Evolutionary conservation across 2,113 vertebrate species (phyloP).

Genomic region (Mionectes macconnelli): DNA sequence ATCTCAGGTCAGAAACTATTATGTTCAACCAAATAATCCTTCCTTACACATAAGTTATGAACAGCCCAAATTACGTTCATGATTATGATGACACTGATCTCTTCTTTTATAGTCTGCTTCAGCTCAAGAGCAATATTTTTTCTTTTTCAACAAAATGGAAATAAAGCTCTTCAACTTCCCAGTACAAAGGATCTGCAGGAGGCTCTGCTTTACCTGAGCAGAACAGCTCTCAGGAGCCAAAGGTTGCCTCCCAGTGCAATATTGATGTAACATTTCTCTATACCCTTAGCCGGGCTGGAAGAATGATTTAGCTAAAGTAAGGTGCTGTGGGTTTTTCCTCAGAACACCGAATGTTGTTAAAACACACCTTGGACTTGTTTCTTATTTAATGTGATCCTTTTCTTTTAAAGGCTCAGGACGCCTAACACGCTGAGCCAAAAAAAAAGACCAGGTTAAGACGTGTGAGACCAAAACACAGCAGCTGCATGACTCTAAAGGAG

Average conservation of each 20-base stretch:
- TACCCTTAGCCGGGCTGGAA: neutral
- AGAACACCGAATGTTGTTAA: neutral
- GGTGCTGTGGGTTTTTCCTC: neutral
- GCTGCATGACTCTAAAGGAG: neutral
- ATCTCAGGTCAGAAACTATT: neutral
- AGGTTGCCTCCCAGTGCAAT: neutral
- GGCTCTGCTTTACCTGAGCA: neutral
- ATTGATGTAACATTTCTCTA: neutral
- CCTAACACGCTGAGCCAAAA: neutral
- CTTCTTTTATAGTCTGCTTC: neutral
- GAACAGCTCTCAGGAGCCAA: neutral
- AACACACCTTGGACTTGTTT: neutral
- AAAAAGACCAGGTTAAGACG: neutral
- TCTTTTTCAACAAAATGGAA: neutral
- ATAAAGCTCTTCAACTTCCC: neutral
- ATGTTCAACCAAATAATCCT: neutral
- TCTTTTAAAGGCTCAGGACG: neutral
- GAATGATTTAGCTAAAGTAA: neutral
- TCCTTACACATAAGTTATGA: neutral
- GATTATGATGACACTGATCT: neutral
- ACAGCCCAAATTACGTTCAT: neutral
- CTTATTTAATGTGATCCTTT: neutral
- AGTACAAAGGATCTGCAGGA: neutral
- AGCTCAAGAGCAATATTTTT: neutral
- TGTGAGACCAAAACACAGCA: neutral